phyloP scores from a whole-genome alignment of 1,140 invertebrate genomes.

The Psilanteris sp. region DNA sequence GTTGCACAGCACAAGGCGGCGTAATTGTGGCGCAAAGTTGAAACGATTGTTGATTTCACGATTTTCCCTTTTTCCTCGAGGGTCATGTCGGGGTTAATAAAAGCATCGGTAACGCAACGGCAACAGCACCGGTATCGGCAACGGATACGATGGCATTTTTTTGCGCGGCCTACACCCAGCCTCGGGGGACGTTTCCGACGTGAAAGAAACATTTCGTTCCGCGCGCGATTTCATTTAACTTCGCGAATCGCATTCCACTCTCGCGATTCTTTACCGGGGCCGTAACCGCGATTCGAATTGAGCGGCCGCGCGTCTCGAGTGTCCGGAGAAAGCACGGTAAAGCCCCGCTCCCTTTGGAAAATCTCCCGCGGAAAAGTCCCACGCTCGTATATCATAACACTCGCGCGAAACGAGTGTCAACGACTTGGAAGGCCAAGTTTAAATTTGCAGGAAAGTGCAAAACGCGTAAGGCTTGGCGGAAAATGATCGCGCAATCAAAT shows the following conservation, averaged over 20 bases:
- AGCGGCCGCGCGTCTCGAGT: constrained; percentile 9
- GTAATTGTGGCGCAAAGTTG: constrained; percentile 21
- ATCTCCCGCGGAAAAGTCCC: constrained; percentile 59
- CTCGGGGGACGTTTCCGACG: constrained; percentile 60
- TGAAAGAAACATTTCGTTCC: constrained; percentile 59
- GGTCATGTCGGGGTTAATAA: constrained; percentile 53
- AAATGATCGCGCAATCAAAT: background rate
- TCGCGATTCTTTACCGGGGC: constrained; percentile 9
- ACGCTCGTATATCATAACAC: constrained; percentile 45
- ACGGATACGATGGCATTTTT: constrained; percentile 25
- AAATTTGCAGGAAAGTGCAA: constrained; percentile 33
- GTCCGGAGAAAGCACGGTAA: constrained; percentile 56
- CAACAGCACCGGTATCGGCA: too few species aligned
- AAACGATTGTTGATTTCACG: constrained; percentile 44
- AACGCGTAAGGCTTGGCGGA: background rate
- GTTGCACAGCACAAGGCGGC: too few species aligned
- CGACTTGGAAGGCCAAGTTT: constrained; percentile 58
- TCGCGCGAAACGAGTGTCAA: constrained; percentile 49
- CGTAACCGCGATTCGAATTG: constrained; percentile 40
- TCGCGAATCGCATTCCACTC: constrained; percentile 37
- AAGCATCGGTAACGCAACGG: too few species aligned
- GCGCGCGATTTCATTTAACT: constrained; percentile 63
- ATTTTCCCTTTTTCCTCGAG: constrained; percentile 33
- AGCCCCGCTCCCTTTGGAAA: constrained; percentile 43
- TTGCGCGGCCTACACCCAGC: constrained; percentile 9